Base-by-base conservation (phyloP, 2,113 vertebrate species). In the Antechinus flavipes region DNA sequence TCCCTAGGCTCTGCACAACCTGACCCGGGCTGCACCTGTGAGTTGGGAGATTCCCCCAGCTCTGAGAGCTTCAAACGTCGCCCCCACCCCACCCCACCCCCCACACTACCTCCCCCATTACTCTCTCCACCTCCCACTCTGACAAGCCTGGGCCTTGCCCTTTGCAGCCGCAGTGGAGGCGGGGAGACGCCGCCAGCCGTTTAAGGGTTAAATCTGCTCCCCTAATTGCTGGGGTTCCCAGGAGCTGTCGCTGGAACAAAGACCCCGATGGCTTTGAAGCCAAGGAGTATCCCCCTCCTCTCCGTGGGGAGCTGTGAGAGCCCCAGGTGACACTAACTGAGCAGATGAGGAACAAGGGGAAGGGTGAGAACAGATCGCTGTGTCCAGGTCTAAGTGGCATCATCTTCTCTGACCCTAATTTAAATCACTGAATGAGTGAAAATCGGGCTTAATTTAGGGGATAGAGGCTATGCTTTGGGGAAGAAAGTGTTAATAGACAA, bases 191-290 rank as follows among this genome's bases (percentile, higher is more conserved):
- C 98, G 97, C 97, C 97, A 97, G 97, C 96, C 94, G 93, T 97
- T 98, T 98, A 98, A 98, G 97, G 97, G 98, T 98, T 98, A 98
- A 98, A 98, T 53, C 93, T 97, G 96, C 96, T 97, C 97, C 95
- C 98, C 97, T 98, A 98, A 98, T 97, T 98, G 97, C 98, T 90
- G 97, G 97, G 96, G 97, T 98, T 98, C 97, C 97, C 98, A 97
- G 97, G 95, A 97, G 95, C 94, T 92, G 95, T 96, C 96, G 94
- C 96, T 97, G 98, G 97, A 98, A 98, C 98, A 98, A 98, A 98
- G 98, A 98, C 97, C 98, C 97, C 92, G 95, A 76, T 97, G 96
- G 95, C 98, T 98, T 98, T 98, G 98, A 98, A 98, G 97, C 95
- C 46, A 14, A 94, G 95, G 96, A 96, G 96, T 96, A 98, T 97